Percentiles rank a stretch among this genome's conserved stretches.
Evolutionary conservation across 53 echinoderm and acorn worm species (phyloP).

Genomic region (Paracentrotus lividus): DNA sequence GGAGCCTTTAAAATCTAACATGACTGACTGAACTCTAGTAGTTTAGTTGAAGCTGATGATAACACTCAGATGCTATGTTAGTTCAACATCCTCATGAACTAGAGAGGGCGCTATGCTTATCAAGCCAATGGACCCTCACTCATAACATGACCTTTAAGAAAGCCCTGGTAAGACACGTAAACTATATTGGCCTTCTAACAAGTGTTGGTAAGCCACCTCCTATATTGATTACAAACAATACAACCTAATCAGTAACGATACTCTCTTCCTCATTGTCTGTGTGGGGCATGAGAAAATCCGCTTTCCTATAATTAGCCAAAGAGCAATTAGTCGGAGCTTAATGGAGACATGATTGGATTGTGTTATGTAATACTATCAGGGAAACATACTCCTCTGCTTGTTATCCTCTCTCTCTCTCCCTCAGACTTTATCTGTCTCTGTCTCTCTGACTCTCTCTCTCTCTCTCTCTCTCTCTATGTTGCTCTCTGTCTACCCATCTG

Average conservation of each 20-base stretch:
- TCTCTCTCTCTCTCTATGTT: background rate
- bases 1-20: background rate
- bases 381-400: too few relatives aligned
- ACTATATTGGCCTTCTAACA: slow-evolving; percentile 57
- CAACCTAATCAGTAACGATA: slow-evolving; percentile 59
- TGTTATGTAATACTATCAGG: slow-evolving; percentile 59
- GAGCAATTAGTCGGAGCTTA: slow-evolving; percentile 53
- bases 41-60: background rate
- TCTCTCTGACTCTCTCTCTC: background rate
- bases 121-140: background rate
- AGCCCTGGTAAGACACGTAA: background rate
- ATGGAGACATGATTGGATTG: slow-evolving; percentile 66
- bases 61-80: background rate
- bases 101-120: slow-evolving; percentile 33
- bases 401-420: background rate
- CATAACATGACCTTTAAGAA: background rate
- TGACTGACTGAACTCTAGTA: background rate
- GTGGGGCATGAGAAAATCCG: slow-evolving; percentile 13
- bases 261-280: slow-evolving; percentile 10
- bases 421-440: background rate
- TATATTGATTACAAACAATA: slow-evolving; percentile 58
- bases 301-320: slow-evolving; percentile 54
- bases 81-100: background rate
- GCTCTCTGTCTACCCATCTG: too few relatives aligned
- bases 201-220: slow-evolving; percentile 57